Conservation (phyloP, 2,797 vertebrate species). For the Pygocentrus nattereri region DNA sequence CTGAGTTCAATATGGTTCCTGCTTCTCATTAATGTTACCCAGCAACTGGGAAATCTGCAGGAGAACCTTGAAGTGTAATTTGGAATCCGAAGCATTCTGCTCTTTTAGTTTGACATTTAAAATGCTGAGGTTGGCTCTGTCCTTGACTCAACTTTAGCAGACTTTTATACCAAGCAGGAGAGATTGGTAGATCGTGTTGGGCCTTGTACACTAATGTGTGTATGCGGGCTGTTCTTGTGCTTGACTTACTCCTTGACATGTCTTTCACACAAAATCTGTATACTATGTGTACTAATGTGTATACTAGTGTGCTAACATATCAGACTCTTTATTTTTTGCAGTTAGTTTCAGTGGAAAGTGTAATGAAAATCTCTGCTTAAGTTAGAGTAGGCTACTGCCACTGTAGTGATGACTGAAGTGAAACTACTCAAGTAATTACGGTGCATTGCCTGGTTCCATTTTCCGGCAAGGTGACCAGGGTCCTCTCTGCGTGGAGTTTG, state of each 20-base stretch:
- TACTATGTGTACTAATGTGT: too few relatives aligned
- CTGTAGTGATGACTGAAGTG: too few relatives aligned
- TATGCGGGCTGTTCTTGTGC: background rate
- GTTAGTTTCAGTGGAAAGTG: too few relatives aligned
- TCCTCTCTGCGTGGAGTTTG: too few relatives aligned
- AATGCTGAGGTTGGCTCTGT: conserved; percentile 36
- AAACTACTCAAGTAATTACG: too few relatives aligned
- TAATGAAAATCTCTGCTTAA: too few relatives aligned
- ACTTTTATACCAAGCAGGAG: conserved; percentile 10
- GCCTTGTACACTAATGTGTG: background rate
- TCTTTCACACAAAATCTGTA: too few relatives aligned
- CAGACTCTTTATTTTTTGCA: background rate
- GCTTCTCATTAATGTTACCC: conserved; percentile 51
- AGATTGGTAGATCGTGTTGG: background rate
- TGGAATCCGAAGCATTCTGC: conserved; percentile 50
- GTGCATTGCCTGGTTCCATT: too few relatives aligned
- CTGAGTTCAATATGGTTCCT: conserved; percentile 15
- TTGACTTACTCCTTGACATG: background rate
- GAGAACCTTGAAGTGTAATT: conserved; percentile 44
- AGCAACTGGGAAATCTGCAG: conserved; percentile 52
- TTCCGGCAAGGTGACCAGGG: too few relatives aligned
- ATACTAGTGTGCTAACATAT: background rate
- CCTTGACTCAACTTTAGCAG: conserved; percentile 45
- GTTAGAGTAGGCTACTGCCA: too few relatives aligned
- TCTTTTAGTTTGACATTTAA: conserved; percentile 57